Percentiles rank a stretch among this genome's conserved stretches.
These are phyloP conservation scores for Procavia capensis DNA, from an alignment of 2,113 vertebrate genomes.

Conservation along the genomic window DNA sequence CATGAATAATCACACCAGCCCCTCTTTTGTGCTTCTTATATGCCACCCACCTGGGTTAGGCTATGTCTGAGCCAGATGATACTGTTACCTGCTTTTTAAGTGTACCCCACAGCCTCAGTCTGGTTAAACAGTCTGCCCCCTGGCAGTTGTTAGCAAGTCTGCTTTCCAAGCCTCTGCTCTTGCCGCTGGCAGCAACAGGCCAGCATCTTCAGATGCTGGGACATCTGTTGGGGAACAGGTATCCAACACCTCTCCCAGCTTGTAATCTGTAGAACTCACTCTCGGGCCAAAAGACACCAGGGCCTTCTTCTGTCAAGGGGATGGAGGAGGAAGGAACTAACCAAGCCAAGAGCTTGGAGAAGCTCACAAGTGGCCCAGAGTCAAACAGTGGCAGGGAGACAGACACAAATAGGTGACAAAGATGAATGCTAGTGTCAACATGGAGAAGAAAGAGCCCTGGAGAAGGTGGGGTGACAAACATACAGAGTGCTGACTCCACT, in stretches of 20 bases:
- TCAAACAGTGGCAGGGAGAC: not conserved
- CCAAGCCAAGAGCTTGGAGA: not conserved
- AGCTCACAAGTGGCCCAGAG: too few species aligned
- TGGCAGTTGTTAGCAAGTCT: not conserved
- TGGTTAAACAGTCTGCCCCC: not conserved
- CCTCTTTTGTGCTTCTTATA: accelerated
- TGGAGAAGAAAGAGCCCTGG: not conserved
- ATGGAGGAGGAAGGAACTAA: not conserved
- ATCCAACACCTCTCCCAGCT: not conserved
- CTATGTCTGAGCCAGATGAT: accelerated
- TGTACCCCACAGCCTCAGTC: not conserved
- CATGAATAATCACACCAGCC: not conserved
- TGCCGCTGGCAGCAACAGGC: too few species aligned
- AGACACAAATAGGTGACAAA: too few species aligned
- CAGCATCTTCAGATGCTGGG: not conserved
- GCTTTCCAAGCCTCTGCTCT: not conserved
- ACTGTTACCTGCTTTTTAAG: not conserved
- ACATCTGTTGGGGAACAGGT: accelerated
- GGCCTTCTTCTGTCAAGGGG: accelerated
- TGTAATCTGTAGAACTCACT: accelerated
- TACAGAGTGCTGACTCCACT: accelerated
- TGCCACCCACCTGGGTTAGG: accelerated
- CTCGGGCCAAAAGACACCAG: not conserved
- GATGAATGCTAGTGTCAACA: accelerated
- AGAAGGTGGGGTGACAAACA: too few species aligned